Evolutionary conservation across 2,888 invertebrate genomes (phyloP).

Genomic region (Eumacrocentrus americanus): DNA sequence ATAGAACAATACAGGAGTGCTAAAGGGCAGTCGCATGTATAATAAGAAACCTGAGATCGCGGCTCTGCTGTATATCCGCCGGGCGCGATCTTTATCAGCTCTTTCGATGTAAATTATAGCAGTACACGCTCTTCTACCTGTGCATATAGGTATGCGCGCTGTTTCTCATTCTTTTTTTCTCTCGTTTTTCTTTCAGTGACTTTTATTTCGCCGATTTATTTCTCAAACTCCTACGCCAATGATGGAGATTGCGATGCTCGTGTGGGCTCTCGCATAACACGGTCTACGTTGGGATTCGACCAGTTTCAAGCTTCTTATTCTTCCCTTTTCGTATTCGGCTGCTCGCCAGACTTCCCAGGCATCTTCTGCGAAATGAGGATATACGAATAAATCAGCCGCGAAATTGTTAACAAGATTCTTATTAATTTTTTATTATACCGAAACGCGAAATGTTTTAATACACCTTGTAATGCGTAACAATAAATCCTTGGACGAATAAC

Average conservation of each 20-base stretch:
- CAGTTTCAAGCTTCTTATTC: slow-evolving; percentile 21
- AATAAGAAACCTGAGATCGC: slow-evolving; percentile 2
- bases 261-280: slow-evolving; percentile 2
- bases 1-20: slow-evolving; percentile 22
- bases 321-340: slow-evolving; percentile 4
- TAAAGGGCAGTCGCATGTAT: slow-evolving; percentile 9
- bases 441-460: background rate
- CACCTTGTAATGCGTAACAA: background rate
- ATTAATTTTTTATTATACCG: background rate
- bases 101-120: slow-evolving; percentile 54
- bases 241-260: slow-evolving; percentile 4
- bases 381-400: background rate
- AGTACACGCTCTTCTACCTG: slow-evolving; percentile 30
- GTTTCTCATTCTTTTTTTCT: background rate
- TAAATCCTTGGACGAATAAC: slow-evolving; percentile 10
- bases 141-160: background rate
- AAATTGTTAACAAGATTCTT: background rate
- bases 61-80: slow-evolving; percentile 40
- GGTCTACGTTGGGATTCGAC: slow-evolving; percentile 12
- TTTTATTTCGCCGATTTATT: background rate
- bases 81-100: slow-evolving; percentile 54
- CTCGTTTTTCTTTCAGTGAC: too few species aligned
- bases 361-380: background rate
- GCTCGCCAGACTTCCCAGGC: slow-evolving; percentile 10
- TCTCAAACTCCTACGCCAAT: slow-evolving; percentile 13